phyloP scores from a whole-genome alignment of 2,888 invertebrate species.

The Parelbella ahira region DNA sequence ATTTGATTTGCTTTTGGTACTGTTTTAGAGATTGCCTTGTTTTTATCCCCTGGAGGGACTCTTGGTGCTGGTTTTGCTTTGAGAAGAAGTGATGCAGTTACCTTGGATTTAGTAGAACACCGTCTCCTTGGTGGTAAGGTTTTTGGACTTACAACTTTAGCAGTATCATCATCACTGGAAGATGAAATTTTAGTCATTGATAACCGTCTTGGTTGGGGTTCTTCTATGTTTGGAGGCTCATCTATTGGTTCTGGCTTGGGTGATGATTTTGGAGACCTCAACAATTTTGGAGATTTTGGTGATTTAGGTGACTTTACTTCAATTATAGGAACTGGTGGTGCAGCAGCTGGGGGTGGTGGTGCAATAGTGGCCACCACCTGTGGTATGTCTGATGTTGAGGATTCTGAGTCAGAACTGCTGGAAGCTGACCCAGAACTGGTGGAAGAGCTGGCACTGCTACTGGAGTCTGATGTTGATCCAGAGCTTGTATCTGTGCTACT shows the following conservation, averaged over 20 bases:
- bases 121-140: slow-evolving; percentile 69
- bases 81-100: slow-evolving; percentile 81
- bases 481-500: slow-evolving; percentile 83
- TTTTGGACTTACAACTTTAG: slow-evolving; percentile 61
- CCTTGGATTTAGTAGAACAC: slow-evolving; percentile 82
- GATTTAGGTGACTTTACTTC: slow-evolving; percentile 19
- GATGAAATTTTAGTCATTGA: slow-evolving; percentile 72
- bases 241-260: slow-evolving; percentile 56
- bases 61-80: slow-evolving; percentile 66
- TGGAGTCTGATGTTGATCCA: slow-evolving; percentile 84
- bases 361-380: slow-evolving; percentile 38
- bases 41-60: slow-evolving; percentile 60
- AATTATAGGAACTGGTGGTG: slow-evolving; percentile 18
- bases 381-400: slow-evolving; percentile 77
- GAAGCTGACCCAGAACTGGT: slow-evolving; percentile 86
- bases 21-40: slow-evolving; percentile 62
- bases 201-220: slow-evolving; percentile 51
- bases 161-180: slow-evolving; percentile 82
- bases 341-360: slow-evolving; percentile 33
- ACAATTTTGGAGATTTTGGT: slow-evolving; percentile 18
- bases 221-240: slow-evolving; percentile 60
- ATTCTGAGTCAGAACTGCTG: slow-evolving; percentile 86
- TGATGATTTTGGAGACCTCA: too few relatives aligned
- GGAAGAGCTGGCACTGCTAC: slow-evolving; percentile 84
- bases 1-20: slow-evolving; percentile 50